Conservation (phyloP, 2,113 vertebrate species). For the Carassius gibelio region DNA sequence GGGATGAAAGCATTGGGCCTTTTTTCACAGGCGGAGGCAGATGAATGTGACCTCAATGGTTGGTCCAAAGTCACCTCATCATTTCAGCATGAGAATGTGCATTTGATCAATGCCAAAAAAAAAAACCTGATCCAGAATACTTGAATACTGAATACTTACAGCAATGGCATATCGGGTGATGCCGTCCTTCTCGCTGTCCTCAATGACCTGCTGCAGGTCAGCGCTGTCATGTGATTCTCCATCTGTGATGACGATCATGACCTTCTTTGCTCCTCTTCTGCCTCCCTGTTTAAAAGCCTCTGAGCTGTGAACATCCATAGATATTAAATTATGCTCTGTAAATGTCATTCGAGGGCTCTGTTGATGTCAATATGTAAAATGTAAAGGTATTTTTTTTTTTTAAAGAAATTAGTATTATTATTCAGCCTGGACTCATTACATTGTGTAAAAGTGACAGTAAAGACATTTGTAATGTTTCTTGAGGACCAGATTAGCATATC, state of each 20-base stretch:
- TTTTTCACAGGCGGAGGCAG: slow-evolving; percentile 41
- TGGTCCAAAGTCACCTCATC: slow-evolving; percentile 13
- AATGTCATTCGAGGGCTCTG: not conserved
- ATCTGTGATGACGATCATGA: slow-evolving; percentile 98
- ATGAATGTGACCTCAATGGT: slow-evolving; percentile 39
- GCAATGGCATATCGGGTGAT: slow-evolving; percentile 94
- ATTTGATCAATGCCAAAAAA: slow-evolving; percentile 38
- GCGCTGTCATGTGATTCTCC: slow-evolving; percentile 97
- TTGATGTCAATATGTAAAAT: not conserved
- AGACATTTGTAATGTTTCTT: not conserved
- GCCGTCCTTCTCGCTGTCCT: slow-evolving; percentile 86
- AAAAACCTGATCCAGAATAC: not conserved
- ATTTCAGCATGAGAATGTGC: slow-evolving; percentile 17
- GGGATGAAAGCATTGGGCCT: not conserved
- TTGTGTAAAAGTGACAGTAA: not conserved
- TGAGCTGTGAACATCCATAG: slow-evolving; percentile 57
- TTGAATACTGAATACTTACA: slow-evolving; percentile 62
- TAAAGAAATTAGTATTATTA: not conserved
- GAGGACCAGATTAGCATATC: not conserved
- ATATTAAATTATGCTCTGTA: not conserved
- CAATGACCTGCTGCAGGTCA: slow-evolving; percentile 85
- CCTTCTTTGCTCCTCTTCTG: slow-evolving; percentile 90
- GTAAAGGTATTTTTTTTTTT: not conserved
- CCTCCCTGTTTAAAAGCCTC: slow-evolving; percentile 90
- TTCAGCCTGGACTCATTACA: not conserved